phyloP scores from a whole-genome alignment of 2,888 invertebrate species.

The Folsomia candida region DNA sequence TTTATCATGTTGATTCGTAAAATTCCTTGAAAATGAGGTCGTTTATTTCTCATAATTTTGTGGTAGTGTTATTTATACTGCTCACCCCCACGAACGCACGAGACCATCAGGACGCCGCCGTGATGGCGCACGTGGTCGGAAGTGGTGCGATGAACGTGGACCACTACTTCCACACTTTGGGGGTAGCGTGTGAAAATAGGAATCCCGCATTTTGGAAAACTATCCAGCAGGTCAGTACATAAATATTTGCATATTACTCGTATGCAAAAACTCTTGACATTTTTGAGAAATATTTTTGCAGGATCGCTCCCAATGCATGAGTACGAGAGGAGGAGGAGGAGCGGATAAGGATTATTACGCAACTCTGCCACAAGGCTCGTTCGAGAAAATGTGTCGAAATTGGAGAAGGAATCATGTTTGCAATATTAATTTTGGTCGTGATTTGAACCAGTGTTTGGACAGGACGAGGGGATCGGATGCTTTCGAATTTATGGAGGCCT shows the following conservation, averaged over 20 bases:
- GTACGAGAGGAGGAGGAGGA: neutral
- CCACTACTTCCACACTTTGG: constrained; percentile 37
- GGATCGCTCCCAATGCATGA: neutral
- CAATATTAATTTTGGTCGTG: constrained; percentile 28
- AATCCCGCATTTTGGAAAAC: constrained; percentile 23
- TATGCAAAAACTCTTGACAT: too few relatives aligned
- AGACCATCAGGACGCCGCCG: too few relatives aligned
- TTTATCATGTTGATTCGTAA: too few relatives aligned
- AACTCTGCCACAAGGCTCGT: constrained; percentile 19
- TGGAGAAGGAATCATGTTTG: constrained; percentile 27
- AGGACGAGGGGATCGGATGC: constrained; percentile 30
- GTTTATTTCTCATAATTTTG: too few relatives aligned
- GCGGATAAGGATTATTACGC: too few relatives aligned
- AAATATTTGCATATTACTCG: neutral
- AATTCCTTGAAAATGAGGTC: too few relatives aligned
- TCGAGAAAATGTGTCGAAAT: constrained; percentile 25
- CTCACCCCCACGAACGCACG: too few relatives aligned
- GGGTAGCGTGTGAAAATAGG: constrained; percentile 37
- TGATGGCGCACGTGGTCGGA: constrained; percentile 39
- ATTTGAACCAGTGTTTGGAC: constrained; percentile 31
- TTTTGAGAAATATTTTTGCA: neutral
- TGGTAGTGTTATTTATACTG: too few relatives aligned
- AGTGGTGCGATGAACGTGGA: constrained; percentile 36
- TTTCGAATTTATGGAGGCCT: constrained; percentile 32
- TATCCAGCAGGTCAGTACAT: constrained; percentile 17